Conservation (phyloP, 2,888 invertebrate genomes). For the Tinea pellionella region DNA sequence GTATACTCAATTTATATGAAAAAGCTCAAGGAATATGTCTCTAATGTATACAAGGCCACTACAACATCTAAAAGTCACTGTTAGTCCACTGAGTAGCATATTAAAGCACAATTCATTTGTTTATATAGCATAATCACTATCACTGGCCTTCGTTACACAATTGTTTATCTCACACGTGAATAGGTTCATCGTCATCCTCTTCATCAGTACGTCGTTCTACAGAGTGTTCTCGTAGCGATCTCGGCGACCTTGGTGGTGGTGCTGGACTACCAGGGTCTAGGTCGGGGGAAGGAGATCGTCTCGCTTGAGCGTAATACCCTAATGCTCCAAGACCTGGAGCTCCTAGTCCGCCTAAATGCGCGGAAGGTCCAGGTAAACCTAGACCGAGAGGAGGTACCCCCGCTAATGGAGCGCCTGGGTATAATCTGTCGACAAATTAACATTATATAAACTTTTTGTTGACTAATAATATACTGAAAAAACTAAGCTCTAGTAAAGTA, state of each 20-base stretch:
- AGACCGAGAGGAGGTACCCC: slow-evolving; percentile 66
- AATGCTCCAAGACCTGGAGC: slow-evolving; percentile 74
- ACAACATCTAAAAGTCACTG: neutral
- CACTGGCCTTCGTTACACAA: neutral
- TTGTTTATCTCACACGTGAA: slow-evolving; percentile 58
- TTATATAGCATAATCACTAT: neutral
- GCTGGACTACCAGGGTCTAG: slow-evolving; percentile 70
- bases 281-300: slow-evolving; percentile 64
- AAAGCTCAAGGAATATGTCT: neutral
- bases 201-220: slow-evolving; percentile 55
- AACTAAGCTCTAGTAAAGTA: no score
- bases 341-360: slow-evolving; percentile 74
- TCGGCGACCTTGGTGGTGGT: slow-evolving; percentile 59
- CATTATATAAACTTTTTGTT: neutral
- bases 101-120: neutral
- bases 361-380: slow-evolving; percentile 76
- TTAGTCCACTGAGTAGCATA: neutral
- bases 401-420: slow-evolving; percentile 69
- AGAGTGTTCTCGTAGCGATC: slow-evolving; percentile 39
- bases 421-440: slow-evolving; percentile 54
- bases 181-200: slow-evolving; percentile 73
- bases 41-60: neutral
- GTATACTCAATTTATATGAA: neutral
- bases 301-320: slow-evolving; percentile 61
- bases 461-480: no score